Conservation (phyloP, 2,113 vertebrate genomes). For the Gambusia affinis region DNA sequence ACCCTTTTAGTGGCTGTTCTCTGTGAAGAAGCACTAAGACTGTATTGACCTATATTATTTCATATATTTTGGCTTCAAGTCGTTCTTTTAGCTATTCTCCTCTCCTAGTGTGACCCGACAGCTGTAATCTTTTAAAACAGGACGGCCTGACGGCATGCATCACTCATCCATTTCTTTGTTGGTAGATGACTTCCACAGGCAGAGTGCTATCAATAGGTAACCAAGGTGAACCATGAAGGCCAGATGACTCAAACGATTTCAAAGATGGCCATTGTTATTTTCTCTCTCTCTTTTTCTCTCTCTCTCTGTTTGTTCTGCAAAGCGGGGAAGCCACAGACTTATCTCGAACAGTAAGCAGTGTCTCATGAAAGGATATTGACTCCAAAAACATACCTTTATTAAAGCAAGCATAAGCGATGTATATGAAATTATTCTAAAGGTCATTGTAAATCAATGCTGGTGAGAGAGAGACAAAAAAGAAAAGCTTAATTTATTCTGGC, state of each 20-base stretch:
- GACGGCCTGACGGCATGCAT: constrained; percentile 17
- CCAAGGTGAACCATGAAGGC: constrained; percentile 34
- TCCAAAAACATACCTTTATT: constrained; percentile 10
- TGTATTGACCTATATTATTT: constrained; percentile 60
- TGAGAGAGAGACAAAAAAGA: constrained; percentile 10
- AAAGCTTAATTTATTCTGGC: constrained; percentile 32
- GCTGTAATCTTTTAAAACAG: constrained; percentile 42
- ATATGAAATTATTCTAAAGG: constrained; percentile 12
- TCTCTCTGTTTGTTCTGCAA: not conserved
- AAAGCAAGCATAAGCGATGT: not conserved
- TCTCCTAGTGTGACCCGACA: constrained; percentile 25
- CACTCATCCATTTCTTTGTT: constrained; percentile 1
- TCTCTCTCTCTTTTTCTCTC: not conserved
- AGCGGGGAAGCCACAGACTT: constrained; percentile 1
- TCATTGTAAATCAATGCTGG: constrained; percentile 11
- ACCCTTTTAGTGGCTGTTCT: constrained; percentile 43
- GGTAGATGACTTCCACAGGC: constrained; percentile 8
- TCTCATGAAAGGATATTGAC: constrained; percentile 10
- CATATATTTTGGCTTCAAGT: constrained; percentile 37
- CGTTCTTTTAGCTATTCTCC: constrained; percentile 25
- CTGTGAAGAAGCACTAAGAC: constrained; percentile 44
- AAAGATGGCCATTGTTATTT: constrained; percentile 10
- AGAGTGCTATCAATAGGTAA: constrained; percentile 44
- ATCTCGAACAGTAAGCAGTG: not conserved
- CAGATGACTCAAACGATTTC: constrained; percentile 10